Conservation (phyloP, 2,113 vertebrate genomes). For the Triplophysa siluroides region DNA sequence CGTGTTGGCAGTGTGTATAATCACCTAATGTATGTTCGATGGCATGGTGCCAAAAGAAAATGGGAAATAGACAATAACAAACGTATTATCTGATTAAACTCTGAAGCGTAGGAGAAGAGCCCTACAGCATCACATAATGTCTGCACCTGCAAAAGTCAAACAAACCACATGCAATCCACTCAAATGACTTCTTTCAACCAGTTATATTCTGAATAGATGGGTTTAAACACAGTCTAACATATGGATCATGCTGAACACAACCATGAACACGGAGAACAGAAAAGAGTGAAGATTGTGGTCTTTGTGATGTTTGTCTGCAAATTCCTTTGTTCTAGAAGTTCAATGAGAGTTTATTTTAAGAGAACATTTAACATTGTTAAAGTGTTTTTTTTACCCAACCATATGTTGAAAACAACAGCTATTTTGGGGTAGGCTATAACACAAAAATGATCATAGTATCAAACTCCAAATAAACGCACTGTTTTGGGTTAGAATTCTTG, state of each 20-base stretch:
- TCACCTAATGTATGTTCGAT: slow-evolving; percentile 52
- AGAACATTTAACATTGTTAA: no score
- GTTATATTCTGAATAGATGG: slow-evolving; percentile 1
- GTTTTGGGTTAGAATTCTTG: no score
- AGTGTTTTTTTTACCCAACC: no score
- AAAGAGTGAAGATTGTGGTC: background rate
- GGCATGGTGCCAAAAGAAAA: slow-evolving; percentile 56
- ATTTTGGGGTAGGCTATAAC: no score
- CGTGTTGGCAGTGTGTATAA: slow-evolving; percentile 57
- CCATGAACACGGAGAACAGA: background rate
- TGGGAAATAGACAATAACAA: slow-evolving; percentile 66
- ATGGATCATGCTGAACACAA: background rate
- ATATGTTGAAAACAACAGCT: no score
- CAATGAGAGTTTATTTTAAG: no score
- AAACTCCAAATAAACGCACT: no score
- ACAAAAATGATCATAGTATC: no score
- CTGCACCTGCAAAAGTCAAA: slow-evolving; percentile 26
- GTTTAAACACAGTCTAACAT: background rate
- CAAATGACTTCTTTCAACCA: slow-evolving; percentile 23
- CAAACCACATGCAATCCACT: slow-evolving; percentile 1
- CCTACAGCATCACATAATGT: slow-evolving; percentile 42
- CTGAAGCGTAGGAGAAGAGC: slow-evolving; percentile 38
- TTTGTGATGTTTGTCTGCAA: slow-evolving; percentile 4
- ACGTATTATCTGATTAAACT: slow-evolving; percentile 52
- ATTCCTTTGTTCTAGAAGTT: no score